Evolutionary conservation across 2,113 vertebrate genomes (phyloP).

Genomic region (Tyto alba): DNA sequence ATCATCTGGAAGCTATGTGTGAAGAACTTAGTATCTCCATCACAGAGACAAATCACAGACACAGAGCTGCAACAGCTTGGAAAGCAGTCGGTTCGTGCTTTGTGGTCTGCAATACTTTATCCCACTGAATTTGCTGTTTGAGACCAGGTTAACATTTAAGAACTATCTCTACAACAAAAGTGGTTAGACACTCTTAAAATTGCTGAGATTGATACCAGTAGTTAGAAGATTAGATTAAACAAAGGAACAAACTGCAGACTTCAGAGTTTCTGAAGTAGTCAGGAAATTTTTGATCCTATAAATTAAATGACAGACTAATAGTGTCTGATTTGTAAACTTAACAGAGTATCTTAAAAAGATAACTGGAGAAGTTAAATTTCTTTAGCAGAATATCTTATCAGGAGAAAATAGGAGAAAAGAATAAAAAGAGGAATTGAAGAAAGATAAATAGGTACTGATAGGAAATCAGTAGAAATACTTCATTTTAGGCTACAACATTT

Average conservation of each 20-base stretch:
- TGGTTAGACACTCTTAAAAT: neutral
- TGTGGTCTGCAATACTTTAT: neutral
- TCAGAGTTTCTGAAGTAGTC: neutral
- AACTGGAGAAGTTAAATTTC: neutral
- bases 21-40: neutral
- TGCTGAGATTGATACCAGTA: neutral
- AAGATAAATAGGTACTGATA: neutral
- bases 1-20: neutral
- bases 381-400: neutral
- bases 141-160: neutral
- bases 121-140: neutral
- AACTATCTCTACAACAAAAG: neutral
- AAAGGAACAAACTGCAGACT: neutral
- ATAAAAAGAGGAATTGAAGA: neutral
- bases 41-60: neutral
- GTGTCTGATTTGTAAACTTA: neutral
- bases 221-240: neutral
- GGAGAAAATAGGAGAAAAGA: neutral
- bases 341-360: neutral
- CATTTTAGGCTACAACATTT: neutral
- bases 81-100: neutral
- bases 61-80: neutral
- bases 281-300: neutral
- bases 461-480: neutral
- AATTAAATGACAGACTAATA: neutral